Evolutionary conservation across 2,888 invertebrate species (phyloP).

Genomic region (Salticus scenicus): DNA sequence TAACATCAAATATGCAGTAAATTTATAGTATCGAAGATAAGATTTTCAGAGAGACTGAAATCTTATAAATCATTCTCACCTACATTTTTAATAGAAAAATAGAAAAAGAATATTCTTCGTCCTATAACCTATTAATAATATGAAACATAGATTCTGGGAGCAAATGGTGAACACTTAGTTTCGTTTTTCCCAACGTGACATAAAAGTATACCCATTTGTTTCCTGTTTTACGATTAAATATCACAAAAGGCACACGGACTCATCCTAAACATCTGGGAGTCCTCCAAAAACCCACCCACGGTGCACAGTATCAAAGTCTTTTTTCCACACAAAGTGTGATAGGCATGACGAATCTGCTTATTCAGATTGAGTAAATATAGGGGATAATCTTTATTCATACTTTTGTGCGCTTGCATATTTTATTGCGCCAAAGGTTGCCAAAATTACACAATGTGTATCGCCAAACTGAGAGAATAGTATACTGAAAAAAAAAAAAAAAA

Average conservation of each 20-base stretch:
- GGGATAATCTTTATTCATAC: conserved; percentile 63
- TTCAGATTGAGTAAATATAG: conserved; percentile 64
- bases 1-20: too few relatives aligned
- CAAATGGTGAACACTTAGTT: not conserved
- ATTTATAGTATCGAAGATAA: too few relatives aligned
- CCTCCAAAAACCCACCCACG: conserved; percentile 32
- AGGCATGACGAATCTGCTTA: conserved; percentile 68
- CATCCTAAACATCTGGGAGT: conserved; percentile 60
- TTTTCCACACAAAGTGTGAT: conserved; percentile 48
- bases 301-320: conserved; percentile 38
- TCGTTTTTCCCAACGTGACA: not conserved
- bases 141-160: too few relatives aligned
- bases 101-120: too few relatives aligned
- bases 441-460: not conserved
- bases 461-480: conserved; percentile 13
- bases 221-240: not conserved
- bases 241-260: conserved; percentile 35
- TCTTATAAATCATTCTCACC: too few relatives aligned
- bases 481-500: not conserved
- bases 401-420: conserved; percentile 60
- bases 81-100: too few relatives aligned
- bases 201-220: conserved; percentile 11
- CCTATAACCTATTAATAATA: too few relatives aligned
- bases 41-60: too few relatives aligned
- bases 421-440: conserved; percentile 37